Evolutionary conservation across 2,888 invertebrate genomes (phyloP).

Genomic region (Cerastoderma edule): DNA sequence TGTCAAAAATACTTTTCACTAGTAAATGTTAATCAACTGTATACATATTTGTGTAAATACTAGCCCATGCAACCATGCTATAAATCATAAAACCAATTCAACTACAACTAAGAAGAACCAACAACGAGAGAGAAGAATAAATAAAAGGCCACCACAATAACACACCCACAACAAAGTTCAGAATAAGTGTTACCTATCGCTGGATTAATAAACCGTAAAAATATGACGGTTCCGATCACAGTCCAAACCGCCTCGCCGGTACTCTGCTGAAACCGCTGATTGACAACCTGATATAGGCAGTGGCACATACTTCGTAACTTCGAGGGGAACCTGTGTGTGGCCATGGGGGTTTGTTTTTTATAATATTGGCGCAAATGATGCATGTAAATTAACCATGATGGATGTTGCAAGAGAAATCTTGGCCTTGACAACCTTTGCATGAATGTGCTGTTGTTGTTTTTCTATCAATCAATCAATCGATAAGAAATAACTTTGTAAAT

Average conservation of each 20-base stretch:
- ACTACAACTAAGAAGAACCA: too few relatives aligned
- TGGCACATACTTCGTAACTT: conserved; percentile 99
- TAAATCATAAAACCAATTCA: too few relatives aligned
- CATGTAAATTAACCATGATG: neutral
- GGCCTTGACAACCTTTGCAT: too few relatives aligned
- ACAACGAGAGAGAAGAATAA: neutral
- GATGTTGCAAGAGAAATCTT: neutral
- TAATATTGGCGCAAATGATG: neutral
- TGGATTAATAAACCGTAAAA: conserved; percentile 98
- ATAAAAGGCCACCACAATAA: conserved; percentile 4
- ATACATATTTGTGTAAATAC: too few relatives aligned
- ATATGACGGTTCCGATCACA: conserved; percentile 94
- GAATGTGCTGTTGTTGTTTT: too few relatives aligned
- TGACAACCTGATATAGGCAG: conserved; percentile 90
- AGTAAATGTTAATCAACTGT: too few relatives aligned
- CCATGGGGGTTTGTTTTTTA: conserved; percentile 12
- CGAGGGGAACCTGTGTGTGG: conserved; percentile 90
- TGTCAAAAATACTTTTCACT: too few relatives aligned
- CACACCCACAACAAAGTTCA: conserved; percentile 9
- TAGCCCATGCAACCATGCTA: too few relatives aligned
- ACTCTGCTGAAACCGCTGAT: conserved; percentile 82
- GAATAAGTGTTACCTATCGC: conserved; percentile 88
- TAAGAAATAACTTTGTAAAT: too few relatives aligned
- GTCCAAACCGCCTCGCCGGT: conserved; percentile 88
- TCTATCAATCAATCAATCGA: too few relatives aligned